phyloP scores from a whole-genome alignment of 1,140 invertebrate species.

The Drosophila quadrilineata region DNA sequence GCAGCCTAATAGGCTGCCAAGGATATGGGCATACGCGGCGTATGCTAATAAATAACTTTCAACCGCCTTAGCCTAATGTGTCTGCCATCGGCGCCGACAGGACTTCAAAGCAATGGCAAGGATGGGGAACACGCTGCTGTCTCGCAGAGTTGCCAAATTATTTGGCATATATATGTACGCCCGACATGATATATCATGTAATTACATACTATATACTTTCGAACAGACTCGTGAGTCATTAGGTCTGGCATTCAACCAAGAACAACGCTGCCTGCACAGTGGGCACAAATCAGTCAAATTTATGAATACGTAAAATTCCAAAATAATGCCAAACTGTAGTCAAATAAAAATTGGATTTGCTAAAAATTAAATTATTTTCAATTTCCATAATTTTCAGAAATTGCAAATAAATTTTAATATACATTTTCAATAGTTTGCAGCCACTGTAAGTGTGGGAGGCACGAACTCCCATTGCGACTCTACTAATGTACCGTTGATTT shows the following conservation, averaged over 20 bases:
- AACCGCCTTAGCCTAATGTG: constrained; percentile 9
- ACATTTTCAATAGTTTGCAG: neutral
- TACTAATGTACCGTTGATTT: constrained; percentile 65
- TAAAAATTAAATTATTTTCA: too few species aligned
- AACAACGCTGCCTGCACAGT: constrained; percentile 18
- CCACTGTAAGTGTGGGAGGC: constrained; percentile 6
- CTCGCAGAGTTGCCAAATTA: constrained; percentile 16
- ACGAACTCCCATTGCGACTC: neutral
- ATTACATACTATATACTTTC: constrained; percentile 8
- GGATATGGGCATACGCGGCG: neutral
- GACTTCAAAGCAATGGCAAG: constrained; percentile 21
- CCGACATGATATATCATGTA: neutral
- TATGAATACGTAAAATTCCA: neutral
- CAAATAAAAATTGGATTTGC: too few species aligned
- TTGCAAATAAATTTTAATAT: neutral
- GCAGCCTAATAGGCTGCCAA: too few species aligned
- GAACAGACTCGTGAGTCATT: constrained; percentile 19
- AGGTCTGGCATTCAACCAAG: constrained; percentile 16
- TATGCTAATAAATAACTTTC: constrained; percentile 43
- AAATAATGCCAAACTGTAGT: too few species aligned
- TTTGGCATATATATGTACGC: neutral
- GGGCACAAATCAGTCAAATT: neutral
- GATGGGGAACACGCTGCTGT: too few species aligned
- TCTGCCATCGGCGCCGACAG: neutral
- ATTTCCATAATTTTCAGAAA: too few species aligned